Base-by-base conservation (phyloP, 2,113 vertebrate genomes). In the Psilopsiagon aurifrons region DNA sequence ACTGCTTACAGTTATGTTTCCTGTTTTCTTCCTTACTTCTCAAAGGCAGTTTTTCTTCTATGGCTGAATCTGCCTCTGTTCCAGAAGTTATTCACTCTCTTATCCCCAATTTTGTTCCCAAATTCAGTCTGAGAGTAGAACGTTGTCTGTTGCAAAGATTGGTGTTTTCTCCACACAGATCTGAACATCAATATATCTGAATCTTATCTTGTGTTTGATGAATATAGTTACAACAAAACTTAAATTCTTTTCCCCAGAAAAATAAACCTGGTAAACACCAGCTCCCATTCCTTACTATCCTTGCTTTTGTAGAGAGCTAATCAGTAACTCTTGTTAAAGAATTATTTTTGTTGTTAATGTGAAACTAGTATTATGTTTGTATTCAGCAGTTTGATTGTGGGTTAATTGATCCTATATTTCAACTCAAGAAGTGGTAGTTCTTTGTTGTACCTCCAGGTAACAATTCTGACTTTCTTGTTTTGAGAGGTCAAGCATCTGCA, bases 391-490 rank as follows among this genome's bases (percentile, higher is more conserved):
- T 79, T 24, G 4, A 73, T 31, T 70, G 16, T n/a, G 86, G 8
- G 15, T 57, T 70, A 46, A 74, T 19, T 49, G 52, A 77, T 22
- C 12, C 19, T 74, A 0, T 66, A 37, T 59, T 90, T 81, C 49
- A 77, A 1, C 13, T 63, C 17, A 25, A 4, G 22, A 55, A 75
- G 18, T 4, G 3, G 3, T 35, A 16, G 7, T 22, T 25, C 33
- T 55, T 81, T 4, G 0, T 25, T 66, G 13, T 39, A 39, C 11
- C 2, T 28, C 33, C 0, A 0, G 6, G 9, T 63, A 63, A 27
- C 14, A 52, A 4, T 54, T 67, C 27, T 29, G 44, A 62, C 17
- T 59, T 64, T 52, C 39, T 66, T 76, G 6, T 2, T 66, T 10
- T 75, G 62, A 71, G 46, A 87, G 66, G 62, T 27, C 6, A 63